Evolutionary conservation across 2,113 vertebrate species (phyloP).

Genomic region (Pachypanchax playfairii): DNA sequence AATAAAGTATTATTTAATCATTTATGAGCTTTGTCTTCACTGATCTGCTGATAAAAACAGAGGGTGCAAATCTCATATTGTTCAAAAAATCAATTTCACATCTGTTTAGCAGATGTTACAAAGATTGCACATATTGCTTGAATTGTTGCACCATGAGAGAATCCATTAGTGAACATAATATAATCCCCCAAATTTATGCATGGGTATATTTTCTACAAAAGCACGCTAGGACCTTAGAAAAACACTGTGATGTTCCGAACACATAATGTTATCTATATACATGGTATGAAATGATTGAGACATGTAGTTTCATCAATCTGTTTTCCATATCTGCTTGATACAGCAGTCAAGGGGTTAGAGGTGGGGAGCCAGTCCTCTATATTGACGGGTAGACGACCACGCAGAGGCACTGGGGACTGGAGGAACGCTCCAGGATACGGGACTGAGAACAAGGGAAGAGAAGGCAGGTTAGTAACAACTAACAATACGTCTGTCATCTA

Average conservation of each 20-base stretch:
- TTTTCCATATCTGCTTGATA: no score
- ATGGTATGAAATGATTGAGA: background rate
- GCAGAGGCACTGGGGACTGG: no score
- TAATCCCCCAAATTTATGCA: background rate
- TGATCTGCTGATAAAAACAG: slow-evolving; percentile 1
- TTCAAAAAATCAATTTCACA: background rate
- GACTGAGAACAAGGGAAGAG: no score
- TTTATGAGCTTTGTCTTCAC: background rate
- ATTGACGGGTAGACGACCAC: no score
- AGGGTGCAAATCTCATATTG: background rate
- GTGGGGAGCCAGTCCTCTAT: no score
- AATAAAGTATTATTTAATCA: slow-evolving; percentile 2
- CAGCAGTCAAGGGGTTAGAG: no score
- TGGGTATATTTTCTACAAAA: background rate
- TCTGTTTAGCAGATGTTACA: background rate
- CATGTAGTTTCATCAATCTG: slow-evolving; percentile 9
- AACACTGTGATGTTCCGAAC: no score
- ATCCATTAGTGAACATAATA: background rate
- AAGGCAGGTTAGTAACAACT: no score
- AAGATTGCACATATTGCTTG: background rate
- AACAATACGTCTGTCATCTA: no score
- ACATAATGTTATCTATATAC: no score
- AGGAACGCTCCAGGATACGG: no score
- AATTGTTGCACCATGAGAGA: background rate
- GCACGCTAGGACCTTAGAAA: no score